phyloP scores from a whole-genome alignment of 2,888 invertebrate species.

The Cynaeus angustus region DNA sequence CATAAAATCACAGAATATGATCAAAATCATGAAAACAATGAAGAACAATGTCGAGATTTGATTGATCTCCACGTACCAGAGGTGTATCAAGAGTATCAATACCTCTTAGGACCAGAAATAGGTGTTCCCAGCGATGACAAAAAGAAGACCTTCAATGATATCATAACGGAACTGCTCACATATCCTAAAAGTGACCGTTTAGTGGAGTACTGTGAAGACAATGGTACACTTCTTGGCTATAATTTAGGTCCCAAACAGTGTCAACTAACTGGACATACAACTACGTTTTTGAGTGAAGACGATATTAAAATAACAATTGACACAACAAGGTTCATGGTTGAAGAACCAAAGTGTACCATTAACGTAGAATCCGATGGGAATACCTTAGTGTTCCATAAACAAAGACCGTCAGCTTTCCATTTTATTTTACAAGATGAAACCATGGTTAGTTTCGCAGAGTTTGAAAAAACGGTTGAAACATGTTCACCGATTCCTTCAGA shows the following conservation, averaged over 20 bases:
- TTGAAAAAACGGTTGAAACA: constrained; percentile 4
- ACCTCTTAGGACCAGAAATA: constrained; percentile 40
- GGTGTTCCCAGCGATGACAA: constrained; percentile 48
- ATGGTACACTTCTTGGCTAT: constrained; percentile 54
- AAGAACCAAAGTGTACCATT: constrained; percentile 57
- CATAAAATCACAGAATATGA: constrained; percentile 45
- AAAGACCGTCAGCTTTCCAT: constrained; percentile 50
- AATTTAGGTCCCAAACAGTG: constrained; percentile 57
- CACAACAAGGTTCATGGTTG: constrained; percentile 56
- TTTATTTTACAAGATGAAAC: constrained; percentile 56
- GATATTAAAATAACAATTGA: constrained; percentile 60
- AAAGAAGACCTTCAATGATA: constrained; percentile 53
- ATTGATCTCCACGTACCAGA: constrained; percentile 17
- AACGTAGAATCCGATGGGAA: constrained; percentile 54
- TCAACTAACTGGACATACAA: constrained; percentile 57
- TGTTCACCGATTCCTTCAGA: background rate
- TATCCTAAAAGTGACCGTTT: constrained; percentile 54
- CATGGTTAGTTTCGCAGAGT: constrained; percentile 55
- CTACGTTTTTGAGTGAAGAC: constrained; percentile 62
- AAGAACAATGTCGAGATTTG: constrained; percentile 36
- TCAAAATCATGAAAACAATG: constrained; percentile 24
- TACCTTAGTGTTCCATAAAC: constrained; percentile 57
- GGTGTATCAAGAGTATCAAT: constrained; percentile 39
- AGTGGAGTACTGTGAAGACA: constrained; percentile 26
- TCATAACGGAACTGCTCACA: constrained; percentile 53